Base-by-base conservation (phyloP, 2,797 vertebrate genomes). In the Paramormyrops hopkinsi region DNA sequence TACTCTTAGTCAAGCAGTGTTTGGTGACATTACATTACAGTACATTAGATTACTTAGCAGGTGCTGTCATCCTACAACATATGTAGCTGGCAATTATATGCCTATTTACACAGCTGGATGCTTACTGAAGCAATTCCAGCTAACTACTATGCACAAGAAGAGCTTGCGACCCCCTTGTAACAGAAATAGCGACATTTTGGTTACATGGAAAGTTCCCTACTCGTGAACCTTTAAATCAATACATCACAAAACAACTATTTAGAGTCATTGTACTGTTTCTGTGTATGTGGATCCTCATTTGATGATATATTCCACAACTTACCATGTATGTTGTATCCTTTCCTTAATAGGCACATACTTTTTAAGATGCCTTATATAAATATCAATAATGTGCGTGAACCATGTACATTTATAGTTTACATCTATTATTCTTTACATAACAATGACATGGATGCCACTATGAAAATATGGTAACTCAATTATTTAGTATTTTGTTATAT, bases 71-170 rank as follows among this genome's bases (percentile, higher is more conserved):
- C n/a, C 41, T n/a, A 44, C 9, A 48, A 22, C 44, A 83, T 83
- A 48, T 48, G 46, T 83, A 83, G 79, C 79, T 46, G 7, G 79
- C 79, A 83, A 83, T 83, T 83, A 44, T 83, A 83, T 83, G 79
- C 19, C 79, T 48, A 48, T 83, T 83, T 48, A 83, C 79, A 44
- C 79, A 83, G 79, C 79, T 83, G 79, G 79, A 83, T 83, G 46
- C 46, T 83, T 83, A 83, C 44, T 48, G 79, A 83, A 83, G 79
- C 44, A 48, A 83, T 83, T 83, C 44, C 7, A 83, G 79, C 48
- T 83, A 48, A 83, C 17, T 83, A 48, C 19, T 44, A 44, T 48
- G 44, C 44, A 83, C 19, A 83, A 46, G 41, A 83, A 48, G 19
- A 44, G 44, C 79, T 48, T 0, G 7, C 7, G 3, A 48, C 79